These are phyloP conservation scores for Dione vanillae DNA, from an alignment of 2,888 invertebrate genomes.

Conservation along the genomic window DNA sequence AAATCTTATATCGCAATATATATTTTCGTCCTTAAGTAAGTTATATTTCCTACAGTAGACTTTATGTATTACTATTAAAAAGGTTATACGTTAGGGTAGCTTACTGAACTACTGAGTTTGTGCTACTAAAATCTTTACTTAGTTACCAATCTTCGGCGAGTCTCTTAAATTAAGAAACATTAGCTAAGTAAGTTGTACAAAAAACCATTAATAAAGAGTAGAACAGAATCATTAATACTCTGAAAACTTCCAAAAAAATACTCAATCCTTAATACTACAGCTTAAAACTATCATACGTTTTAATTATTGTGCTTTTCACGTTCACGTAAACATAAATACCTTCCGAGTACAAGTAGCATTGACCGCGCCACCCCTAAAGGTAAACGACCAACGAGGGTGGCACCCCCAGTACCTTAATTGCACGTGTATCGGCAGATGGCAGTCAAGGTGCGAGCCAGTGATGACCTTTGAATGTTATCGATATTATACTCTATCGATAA, in stretches of 20 bases:
- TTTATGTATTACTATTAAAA: no score
- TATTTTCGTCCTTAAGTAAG: no score
- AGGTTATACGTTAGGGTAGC: no score
- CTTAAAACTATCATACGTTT: slow-evolving; percentile 9
- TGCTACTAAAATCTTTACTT: no score
- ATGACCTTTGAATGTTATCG: slow-evolving; percentile 68
- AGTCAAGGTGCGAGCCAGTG: slow-evolving; percentile 81
- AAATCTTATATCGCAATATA: background rate
- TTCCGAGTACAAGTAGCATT: slow-evolving; percentile 61
- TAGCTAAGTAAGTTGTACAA: no score
- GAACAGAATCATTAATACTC: background rate
- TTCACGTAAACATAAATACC: slow-evolving; percentile 46
- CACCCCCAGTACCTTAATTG: slow-evolving; percentile 80
- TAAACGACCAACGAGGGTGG: slow-evolving; percentile 81
- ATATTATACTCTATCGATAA: slow-evolving; percentile 54
- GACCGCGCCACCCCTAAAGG: slow-evolving; percentile 77
- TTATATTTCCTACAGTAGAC: no score
- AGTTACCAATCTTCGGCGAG: no score
- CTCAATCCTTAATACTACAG: background rate
- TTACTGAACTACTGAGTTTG: no score
- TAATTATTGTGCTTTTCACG: slow-evolving; percentile 35
- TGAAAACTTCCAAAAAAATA: background rate
- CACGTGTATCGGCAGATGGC: slow-evolving; percentile 81
- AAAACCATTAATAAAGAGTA: background rate
- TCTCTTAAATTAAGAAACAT: no score